phyloP scores from a whole-genome alignment of 2,113 vertebrate species.

The Phainopepla nitens region DNA sequence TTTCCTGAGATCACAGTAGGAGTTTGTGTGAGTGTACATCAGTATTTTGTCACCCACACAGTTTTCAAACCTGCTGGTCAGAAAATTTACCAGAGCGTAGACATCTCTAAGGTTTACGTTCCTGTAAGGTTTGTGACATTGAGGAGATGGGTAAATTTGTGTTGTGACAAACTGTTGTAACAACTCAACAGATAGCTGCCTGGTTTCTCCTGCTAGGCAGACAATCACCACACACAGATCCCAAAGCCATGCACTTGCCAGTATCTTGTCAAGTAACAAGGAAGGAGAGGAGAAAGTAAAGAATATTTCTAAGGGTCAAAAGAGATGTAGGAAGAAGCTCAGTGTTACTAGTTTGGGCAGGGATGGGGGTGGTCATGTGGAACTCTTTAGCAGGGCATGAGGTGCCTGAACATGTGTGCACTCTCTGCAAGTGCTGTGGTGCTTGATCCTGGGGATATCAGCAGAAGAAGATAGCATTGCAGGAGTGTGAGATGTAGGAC shows the following conservation, averaged over 20 bases:
- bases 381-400: neutral
- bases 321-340: neutral
- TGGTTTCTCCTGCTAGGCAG: neutral
- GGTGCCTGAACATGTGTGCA: neutral
- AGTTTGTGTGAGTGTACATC: constrained; percentile 18
- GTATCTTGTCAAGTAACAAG: neutral
- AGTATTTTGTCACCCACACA: constrained; percentile 12
- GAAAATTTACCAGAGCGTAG: neutral
- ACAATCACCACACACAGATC: neutral
- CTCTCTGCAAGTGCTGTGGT: neutral
- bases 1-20: neutral
- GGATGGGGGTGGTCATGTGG: rapidly evolving
- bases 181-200: neutral
- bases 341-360: neutral
- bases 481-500: neutral
- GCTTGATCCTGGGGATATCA: neutral
- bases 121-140: neutral
- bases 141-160: neutral
- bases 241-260: neutral
- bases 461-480: neutral
- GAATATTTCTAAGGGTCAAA: neutral
- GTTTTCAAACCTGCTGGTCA: constrained; percentile 22
- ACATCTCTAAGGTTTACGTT: neutral
- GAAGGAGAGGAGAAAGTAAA: neutral
- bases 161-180: neutral